A percentile compares a stretch with the other conserved stretches of the same genome.
Evolutionary conservation across 2,113 vertebrate species (phyloP).

Genomic region (Prolemur simus): DNA sequence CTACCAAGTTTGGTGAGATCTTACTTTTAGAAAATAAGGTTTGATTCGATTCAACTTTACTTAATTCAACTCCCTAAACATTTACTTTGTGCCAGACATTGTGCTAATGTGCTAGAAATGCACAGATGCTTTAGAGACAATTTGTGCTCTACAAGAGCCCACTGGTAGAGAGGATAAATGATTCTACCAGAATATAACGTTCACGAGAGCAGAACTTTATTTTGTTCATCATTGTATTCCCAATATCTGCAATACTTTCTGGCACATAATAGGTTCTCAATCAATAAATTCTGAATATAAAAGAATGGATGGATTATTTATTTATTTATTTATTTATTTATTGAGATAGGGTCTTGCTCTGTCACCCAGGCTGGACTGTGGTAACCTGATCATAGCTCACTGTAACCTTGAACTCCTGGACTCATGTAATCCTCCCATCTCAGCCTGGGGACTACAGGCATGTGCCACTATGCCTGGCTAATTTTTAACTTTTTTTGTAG

Average conservation of each 20-base stretch:
- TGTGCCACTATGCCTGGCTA: too few species aligned
- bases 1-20: conserved; percentile 34
- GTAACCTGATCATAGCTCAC: too few species aligned
- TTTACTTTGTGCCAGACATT: conserved; percentile 1
- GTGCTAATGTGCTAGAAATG: background rate
- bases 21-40: conserved; percentile 17
- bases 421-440: too few species aligned
- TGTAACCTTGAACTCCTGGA: too few species aligned
- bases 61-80: background rate
- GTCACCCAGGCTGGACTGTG: too few species aligned
- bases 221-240: background rate
- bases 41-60: conserved; percentile 7
- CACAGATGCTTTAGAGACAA: background rate
- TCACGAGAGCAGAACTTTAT: background rate
- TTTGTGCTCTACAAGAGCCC: background rate
- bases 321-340: too few species aligned
- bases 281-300: background rate
- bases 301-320: background rate
- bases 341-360: too few species aligned
- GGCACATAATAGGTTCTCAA: background rate
- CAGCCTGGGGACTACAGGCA: too few species aligned
- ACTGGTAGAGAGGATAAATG: background rate
- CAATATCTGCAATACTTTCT: background rate
- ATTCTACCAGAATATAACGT: background rate
- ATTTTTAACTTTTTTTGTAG: too few species aligned